Conservation (phyloP, 2,797 vertebrate genomes). For the Trematocara caparti region DNA sequence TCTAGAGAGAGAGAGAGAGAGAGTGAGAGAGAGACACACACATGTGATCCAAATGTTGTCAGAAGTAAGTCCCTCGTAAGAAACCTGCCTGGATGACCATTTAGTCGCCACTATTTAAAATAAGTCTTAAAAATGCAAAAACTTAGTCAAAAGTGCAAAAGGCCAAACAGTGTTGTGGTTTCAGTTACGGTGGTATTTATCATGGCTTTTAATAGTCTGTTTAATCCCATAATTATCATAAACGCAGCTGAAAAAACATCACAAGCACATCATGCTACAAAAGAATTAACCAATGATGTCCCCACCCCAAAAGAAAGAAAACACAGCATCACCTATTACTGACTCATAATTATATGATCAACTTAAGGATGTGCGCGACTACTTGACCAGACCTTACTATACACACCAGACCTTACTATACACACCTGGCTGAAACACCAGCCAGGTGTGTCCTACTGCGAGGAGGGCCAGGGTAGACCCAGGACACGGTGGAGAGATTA, state of each 20-base stretch:
- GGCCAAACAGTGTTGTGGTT: background rate
- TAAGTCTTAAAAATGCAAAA: background rate
- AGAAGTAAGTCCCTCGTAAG: background rate
- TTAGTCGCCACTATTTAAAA: background rate
- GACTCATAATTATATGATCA: conserved; percentile 29
- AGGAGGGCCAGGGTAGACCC: background rate
- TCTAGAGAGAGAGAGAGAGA: no score
- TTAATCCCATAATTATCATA: background rate
- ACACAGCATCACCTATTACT: conserved; percentile 16
- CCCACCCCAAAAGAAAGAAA: conserved; percentile 1
- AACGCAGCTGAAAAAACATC: background rate
- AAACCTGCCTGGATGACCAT: background rate
- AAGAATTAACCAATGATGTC: background rate
- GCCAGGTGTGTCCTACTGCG: background rate
- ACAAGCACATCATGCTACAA: background rate
- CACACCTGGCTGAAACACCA: background rate
- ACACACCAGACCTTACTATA: background rate
- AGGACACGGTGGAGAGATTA: background rate
- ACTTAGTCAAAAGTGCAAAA: background rate
- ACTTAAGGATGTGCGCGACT: background rate
- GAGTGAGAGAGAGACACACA: no score
- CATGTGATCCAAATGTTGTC: background rate
- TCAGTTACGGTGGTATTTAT: background rate
- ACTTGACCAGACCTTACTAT: background rate
- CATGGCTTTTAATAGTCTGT: background rate